Conservation (phyloP, 2,888 invertebrate genomes). For the Odontocolon sp. region DNA sequence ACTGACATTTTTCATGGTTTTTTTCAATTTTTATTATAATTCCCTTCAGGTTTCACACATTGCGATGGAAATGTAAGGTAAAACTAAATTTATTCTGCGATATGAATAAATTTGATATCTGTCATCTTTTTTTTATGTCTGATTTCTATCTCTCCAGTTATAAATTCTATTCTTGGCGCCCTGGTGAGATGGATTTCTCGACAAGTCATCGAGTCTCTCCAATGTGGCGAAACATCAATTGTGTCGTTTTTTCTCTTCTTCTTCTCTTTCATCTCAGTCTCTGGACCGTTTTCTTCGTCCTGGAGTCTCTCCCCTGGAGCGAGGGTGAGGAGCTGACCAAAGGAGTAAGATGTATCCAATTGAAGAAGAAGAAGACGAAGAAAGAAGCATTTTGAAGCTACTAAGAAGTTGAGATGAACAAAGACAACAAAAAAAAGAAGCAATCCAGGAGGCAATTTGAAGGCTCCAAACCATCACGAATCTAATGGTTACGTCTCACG, state of each 20-base stretch:
- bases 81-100: background rate
- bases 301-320: constrained; percentile 6
- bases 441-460: constrained; percentile 30
- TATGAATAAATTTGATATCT: constrained; percentile 11
- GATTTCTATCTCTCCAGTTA: background rate
- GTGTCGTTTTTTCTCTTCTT: constrained; percentile 13
- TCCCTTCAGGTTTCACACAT: no score
- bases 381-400: background rate
- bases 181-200: constrained; percentile 34
- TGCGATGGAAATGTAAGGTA: no score
- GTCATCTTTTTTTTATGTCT: constrained; percentile 1
- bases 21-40: no score
- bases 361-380: constrained; percentile 1
- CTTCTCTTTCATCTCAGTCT: constrained; percentile 3
- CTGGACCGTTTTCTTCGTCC: background rate
- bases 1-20: no score
- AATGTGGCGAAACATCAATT: constrained; percentile 19
- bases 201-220: constrained; percentile 30
- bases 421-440: background rate
- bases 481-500: constrained; percentile 38
- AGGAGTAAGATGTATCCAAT: background rate
- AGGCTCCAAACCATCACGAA: constrained; percentile 16
- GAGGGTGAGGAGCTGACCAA: constrained; percentile 7
- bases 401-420: background rate
- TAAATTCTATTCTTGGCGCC: background rate